A percentile compares a stretch with the other conserved stretches of the same genome.
Evolutionary conservation across 1,140 invertebrate species (phyloP).

Genomic region (Andricus grossulariae): DNA sequence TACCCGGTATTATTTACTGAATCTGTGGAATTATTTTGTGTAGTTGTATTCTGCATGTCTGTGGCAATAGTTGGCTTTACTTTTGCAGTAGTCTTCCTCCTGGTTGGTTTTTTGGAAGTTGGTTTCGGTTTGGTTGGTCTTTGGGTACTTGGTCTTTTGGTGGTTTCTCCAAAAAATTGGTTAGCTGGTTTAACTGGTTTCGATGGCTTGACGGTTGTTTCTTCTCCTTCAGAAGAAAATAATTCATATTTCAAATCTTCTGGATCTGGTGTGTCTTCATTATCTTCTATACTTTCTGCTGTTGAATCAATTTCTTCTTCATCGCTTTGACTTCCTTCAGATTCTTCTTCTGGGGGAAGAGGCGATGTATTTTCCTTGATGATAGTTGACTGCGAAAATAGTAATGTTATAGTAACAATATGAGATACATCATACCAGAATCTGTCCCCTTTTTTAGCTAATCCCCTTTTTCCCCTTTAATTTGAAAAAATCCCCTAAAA

Average conservation of each 20-base stretch:
- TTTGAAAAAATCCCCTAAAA: too few relatives aligned
- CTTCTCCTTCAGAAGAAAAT: background rate
- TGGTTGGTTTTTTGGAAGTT: background rate
- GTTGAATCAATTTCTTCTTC: background rate
- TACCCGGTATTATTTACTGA: background rate
- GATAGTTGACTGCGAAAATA: background rate
- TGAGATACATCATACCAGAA: too few relatives aligned
- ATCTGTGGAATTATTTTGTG: background rate
- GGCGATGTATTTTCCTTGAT: background rate
- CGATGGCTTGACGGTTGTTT: too few relatives aligned
- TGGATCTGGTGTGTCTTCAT: background rate
- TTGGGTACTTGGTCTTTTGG: background rate
- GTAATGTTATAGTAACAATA: too few relatives aligned
- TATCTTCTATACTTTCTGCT: slow-evolving; percentile 5
- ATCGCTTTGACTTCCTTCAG: background rate
- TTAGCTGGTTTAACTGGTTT: too few relatives aligned
- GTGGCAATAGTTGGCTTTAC: background rate
- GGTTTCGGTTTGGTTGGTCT: too few relatives aligned
- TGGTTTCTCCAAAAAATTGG: background rate
- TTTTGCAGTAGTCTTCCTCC: background rate
- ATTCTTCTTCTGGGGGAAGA: background rate
- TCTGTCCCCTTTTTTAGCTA: too few relatives aligned
- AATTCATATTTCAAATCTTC: background rate
- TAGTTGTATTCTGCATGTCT: background rate
- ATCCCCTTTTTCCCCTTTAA: too few relatives aligned